Base-by-base conservation (phyloP, 2,797 vertebrate species). In the Acropternis orthonyx region DNA sequence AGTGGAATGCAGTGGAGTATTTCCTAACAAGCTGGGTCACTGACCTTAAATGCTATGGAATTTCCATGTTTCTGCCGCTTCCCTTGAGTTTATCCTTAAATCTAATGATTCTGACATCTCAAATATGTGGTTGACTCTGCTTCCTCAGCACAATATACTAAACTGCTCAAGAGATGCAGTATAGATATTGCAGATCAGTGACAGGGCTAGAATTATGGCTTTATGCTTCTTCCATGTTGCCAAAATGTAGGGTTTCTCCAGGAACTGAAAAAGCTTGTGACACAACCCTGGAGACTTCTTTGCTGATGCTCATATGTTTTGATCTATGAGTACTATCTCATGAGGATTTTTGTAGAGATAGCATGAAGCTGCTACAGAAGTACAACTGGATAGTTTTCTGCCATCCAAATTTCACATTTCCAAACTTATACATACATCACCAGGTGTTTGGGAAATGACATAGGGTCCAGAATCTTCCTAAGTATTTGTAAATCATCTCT, bases 21-120 rank as follows among this genome's bases (percentile, higher is more conserved):
- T 91, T 95, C 66, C 85, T 89, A 92, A 85, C 69, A 92, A 75
- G 51, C 43, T 91, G 54, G 69, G 62, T 89, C 59, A 91, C 23
- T 15, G 49, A 81, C 61, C 76, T 73, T 41, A 69, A 89, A 85
- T 2, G 3, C 58, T 75, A 18, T 77, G 65, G 66, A 86, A 92
- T 93, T 89, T 95, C 43, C 27, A 37, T 63, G 27, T 74, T 92
- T 86, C 73, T 88, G 61, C 6, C 39, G 68, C 41, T 75, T 91
- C 39, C 52, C 43, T 89, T 77, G 58, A 84, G 43, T 81, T 92
- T 93, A 83, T 76, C 66, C 37, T 41, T 93, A 84, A 94, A 93
- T 91, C 65, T 93, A 65, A 59, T 88, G 20, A 48, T 92, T 86
- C 54, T 86, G 91, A 59, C 54, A 75, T 89, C 32, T 75, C n/a